Base-by-base conservation (phyloP, 2,888 invertebrate species). In the Adelognathus sp. region DNA sequence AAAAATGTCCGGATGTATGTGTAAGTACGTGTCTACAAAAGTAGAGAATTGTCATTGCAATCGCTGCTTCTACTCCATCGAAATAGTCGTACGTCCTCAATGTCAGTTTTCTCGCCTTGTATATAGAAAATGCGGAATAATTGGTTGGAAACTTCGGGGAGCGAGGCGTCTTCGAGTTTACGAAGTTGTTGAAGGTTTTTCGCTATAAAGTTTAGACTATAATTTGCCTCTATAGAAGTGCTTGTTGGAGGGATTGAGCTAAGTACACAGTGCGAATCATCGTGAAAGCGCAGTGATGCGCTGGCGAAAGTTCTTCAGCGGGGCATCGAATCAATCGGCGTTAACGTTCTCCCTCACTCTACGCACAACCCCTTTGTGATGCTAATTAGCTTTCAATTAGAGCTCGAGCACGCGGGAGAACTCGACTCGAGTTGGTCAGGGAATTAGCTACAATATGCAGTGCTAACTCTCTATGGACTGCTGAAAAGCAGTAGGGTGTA, bases 341-440 rank as follows among this genome's bases (percentile, higher is more conserved):
- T 41, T 16, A 14, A 29, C 6, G 4, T 24, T 5, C 63, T 73
- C 78, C 81, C 76, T 66, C 72, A 21, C 52, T 64, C 76, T 66
- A 63, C 58, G 74, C 63, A n/a, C n/a, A n/a, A 76, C 71, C 81
- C 84, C 86, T 88, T 88, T 89, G 86, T 87, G 76, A 89, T 88
- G 88, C 85, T 89, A 88, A 88, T 88, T 88, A 88, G 84, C 82
- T 83, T 85, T 86, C 86, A 88, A 87, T 89, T 86, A 89, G 88
- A 86, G 83, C 81, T 66, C 61, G 31, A 36, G 61, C 36, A 75
- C 81, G 75, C n/a, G n/a, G n/a, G n/a, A 76, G 79, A 82, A 77
- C 81, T 77, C 74, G 33, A 72, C 72, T 76, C 79, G 52, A 66
- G 52, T 64, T 64, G 64, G 71, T 72, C 63, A 72, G 71, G 64